Conservation (phyloP, 2,888 invertebrate genomes). For the Oeneis ivallda region DNA sequence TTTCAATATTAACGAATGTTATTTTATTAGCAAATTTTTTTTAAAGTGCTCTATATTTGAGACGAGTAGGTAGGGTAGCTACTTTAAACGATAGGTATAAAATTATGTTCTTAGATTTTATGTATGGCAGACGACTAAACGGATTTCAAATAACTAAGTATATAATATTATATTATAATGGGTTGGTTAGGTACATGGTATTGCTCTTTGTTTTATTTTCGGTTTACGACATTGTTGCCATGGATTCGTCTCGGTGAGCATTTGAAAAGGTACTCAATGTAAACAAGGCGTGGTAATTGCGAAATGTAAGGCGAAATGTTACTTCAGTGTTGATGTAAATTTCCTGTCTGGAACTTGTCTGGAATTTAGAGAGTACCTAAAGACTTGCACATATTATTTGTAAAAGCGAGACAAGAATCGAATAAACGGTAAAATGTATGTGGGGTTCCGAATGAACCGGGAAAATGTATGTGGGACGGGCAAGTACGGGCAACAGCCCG, state of each 20-base stretch:
- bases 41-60: neutral
- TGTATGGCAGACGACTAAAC: slow-evolving; percentile 1
- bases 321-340: slow-evolving; percentile 15
- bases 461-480: too few species aligned
- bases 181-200: slow-evolving; percentile 22
- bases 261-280: slow-evolving; percentile 19
- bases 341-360: slow-evolving; percentile 17
- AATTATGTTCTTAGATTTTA: slow-evolving; percentile 7
- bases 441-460: too few species aligned
- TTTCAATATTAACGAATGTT: too few species aligned
- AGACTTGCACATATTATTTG: neutral
- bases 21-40: neutral
- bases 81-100: too few species aligned
- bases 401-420: neutral
- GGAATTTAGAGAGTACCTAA: neutral
- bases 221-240: slow-evolving; percentile 24
- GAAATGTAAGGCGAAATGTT: slow-evolving; percentile 19
- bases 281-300: slow-evolving; percentile 16
- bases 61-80: neutral
- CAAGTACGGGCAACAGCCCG: too few species aligned
- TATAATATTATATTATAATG: slow-evolving; percentile 2
- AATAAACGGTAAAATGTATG: too few species aligned
- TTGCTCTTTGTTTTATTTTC: slow-evolving; percentile 31
- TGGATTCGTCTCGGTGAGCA: slow-evolving; percentile 4
- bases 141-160: slow-evolving; percentile 15